A percentile compares a stretch with the other conserved stretches of the same genome.
Conservation (phyloP, 2,888 invertebrate genomes). For the Pristionchus mayeri region DNA sequence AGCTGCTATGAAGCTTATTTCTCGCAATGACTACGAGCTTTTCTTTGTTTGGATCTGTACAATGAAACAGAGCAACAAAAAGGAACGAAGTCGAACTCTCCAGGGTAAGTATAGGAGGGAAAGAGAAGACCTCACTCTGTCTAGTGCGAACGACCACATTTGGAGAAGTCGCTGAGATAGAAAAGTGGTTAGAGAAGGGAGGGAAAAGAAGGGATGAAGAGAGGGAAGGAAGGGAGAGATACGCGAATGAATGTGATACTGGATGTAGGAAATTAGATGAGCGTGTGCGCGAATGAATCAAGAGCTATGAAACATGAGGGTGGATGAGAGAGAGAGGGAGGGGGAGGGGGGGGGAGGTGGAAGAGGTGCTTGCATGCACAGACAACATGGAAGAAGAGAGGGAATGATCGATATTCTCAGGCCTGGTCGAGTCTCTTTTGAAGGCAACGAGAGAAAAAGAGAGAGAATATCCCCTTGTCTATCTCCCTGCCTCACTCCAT, state of each 20-base stretch:
- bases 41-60: no score
- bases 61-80: no score
- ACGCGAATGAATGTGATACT: background rate
- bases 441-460: background rate
- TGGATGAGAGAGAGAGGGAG: no score
- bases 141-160: background rate
- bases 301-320: constrained; percentile 28
- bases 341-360: no score
- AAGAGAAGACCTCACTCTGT: background rate
- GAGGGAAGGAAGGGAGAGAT: no score
- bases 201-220: background rate
- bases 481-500: background rate
- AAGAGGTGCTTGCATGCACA: background rate
- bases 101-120: background rate
- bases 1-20: no score
- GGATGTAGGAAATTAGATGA: background rate
- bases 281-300: background rate
- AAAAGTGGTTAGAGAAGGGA: background rate
- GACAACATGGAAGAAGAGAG: background rate
- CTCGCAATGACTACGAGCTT: no score
- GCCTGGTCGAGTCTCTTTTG: constrained; percentile 44
- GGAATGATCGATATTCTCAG: constrained; percentile 45
- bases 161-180: background rate
- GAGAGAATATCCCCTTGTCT: background rate
- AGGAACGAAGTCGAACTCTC: no score